phyloP scores from a whole-genome alignment of 2,888 invertebrate genomes.

The Taenaris catops region DNA sequence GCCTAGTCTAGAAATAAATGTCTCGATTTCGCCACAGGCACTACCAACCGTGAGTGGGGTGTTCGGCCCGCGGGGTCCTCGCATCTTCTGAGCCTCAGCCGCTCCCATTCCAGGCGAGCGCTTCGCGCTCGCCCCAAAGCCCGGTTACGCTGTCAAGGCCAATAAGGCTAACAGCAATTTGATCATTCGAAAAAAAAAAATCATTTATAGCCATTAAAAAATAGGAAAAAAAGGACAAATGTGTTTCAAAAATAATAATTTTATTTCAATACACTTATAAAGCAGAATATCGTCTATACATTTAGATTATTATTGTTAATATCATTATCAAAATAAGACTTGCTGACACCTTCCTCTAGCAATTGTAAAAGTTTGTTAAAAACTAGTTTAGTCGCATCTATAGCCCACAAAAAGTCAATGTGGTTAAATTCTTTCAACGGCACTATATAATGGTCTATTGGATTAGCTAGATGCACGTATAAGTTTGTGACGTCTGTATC shows the following conservation, averaged over 20 bases:
- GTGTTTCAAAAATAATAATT: background rate
- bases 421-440: conserved; percentile 84
- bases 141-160: too few species aligned
- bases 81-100: too few species aligned
- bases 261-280: background rate
- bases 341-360: conserved; percentile 48
- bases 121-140: too few species aligned
- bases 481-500: conserved; percentile 81
- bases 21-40: conserved; percentile 35
- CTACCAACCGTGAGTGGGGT: conserved; percentile 29
- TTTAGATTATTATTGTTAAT: conserved; percentile 1
- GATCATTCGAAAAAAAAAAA: too few species aligned
- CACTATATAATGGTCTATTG: conserved; percentile 80
- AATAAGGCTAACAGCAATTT: too few species aligned
- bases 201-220: too few species aligned
- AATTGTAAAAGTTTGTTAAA: conserved; percentile 72
- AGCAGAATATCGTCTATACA: too few species aligned
- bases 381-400: conserved; percentile 80
- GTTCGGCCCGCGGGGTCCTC: too few species aligned
- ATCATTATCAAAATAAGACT: conserved; percentile 9
- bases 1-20: conserved; percentile 38
- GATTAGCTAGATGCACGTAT: conserved; percentile 71
- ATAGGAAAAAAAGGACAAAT: too few species aligned
- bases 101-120: too few species aligned
- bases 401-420: conserved; percentile 85